phyloP scores from a whole-genome alignment of 2,888 invertebrate genomes.

The Selenia dentaria region DNA sequence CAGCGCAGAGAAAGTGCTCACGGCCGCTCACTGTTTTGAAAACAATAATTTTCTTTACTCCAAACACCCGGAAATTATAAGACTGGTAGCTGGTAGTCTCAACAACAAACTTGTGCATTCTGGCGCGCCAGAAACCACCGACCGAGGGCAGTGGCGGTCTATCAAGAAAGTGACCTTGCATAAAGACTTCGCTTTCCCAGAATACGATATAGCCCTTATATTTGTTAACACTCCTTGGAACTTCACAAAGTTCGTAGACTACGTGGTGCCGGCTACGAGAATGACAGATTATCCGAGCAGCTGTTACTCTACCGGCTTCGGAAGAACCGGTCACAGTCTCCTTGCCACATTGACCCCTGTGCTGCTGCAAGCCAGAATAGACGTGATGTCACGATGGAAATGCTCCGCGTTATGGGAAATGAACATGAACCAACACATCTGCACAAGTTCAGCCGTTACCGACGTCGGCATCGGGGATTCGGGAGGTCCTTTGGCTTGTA shows the following conservation, averaged over 20 bases:
- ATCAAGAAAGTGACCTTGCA: not conserved
- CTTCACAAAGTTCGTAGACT: constrained; percentile 34
- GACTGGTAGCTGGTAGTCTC: constrained; percentile 55
- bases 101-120: constrained; percentile 6
- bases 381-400: constrained; percentile 39
- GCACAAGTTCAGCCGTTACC: constrained; percentile 44
- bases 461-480: constrained; percentile 63
- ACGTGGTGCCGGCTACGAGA: constrained; percentile 34
- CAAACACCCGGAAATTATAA: constrained; percentile 36
- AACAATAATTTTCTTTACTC: constrained; percentile 45
- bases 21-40: constrained; percentile 73
- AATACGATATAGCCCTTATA: constrained; percentile 1
- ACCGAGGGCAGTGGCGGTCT: constrained; percentile 1
- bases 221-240: not conserved
- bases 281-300: constrained; percentile 41
- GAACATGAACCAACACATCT: constrained; percentile 54
- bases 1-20: constrained; percentile 42
- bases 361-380: constrained; percentile 49
- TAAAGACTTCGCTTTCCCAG: not conserved
- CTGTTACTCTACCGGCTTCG: constrained; percentile 57
- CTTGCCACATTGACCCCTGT: constrained; percentile 33
- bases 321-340: constrained; percentile 34
- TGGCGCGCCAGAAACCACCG: not conserved
- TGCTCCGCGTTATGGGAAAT: constrained; percentile 60
- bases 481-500: constrained; percentile 63